Conservation (phyloP, 2,113 vertebrate species). For the Callospermophilus lateralis region DNA sequence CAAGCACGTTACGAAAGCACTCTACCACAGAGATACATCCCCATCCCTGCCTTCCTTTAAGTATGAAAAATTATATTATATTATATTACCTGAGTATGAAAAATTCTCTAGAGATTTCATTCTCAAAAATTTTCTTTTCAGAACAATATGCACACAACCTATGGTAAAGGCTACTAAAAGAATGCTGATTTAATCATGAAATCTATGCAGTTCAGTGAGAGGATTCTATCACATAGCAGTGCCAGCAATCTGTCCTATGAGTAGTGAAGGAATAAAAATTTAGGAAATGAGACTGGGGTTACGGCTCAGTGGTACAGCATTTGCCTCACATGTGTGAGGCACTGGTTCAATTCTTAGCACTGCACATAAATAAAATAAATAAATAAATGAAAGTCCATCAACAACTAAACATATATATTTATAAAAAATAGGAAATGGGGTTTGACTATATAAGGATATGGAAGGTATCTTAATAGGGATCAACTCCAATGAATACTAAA, state of each 20-base stretch:
- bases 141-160: not conserved
- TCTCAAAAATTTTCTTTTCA: not conserved
- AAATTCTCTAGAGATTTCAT: not conserved
- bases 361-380: no score
- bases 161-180: not conserved
- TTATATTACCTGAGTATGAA: not conserved
- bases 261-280: slow-evolving; percentile 4
- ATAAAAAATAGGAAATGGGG: not conserved
- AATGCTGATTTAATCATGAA: not conserved
- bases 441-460: not conserved
- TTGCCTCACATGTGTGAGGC: no score
- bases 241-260: not conserved
- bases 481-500: not conserved
- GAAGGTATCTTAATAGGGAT: not conserved
- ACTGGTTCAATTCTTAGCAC: no score
- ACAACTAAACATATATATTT: no score
- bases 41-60: not conserved
- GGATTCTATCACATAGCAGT: not conserved
- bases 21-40: not conserved
- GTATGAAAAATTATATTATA: no score
- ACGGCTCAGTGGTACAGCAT: no score
- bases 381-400: no score
- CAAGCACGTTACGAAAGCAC: no score
- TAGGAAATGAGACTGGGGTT: not conserved
- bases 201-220: not conserved